Base-by-base conservation (phyloP, 2,113 vertebrate species). In the Ramphastos sulfuratus region DNA sequence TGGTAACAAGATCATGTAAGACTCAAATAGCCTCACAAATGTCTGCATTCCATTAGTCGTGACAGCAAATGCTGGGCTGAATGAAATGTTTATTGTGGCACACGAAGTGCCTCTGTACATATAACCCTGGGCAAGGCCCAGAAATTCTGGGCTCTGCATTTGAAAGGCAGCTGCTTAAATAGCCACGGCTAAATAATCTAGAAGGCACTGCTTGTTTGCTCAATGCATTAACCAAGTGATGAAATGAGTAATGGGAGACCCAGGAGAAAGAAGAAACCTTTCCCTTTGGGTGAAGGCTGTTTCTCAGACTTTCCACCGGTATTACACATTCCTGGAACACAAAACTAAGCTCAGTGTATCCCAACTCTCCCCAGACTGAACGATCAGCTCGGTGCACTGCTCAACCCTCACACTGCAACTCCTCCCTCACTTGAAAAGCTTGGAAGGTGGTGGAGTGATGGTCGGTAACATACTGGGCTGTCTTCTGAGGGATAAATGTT, bases 121-220 rank as follows among this genome's bases (percentile, higher is more conserved):
- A 85, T 89, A 89, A 93, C 92, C 93, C 92, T 93, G 87, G 91
- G 91, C 75, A 87, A 85, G 89, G 87, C 93, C 91, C 91, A 95
- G 85, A 91, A 91, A 85, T 85, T 83, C 91, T 77, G 75, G 52
- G 79, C 67, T 91, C 61, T 77, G 82, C 60, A 12, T 94, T 85
- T 87, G 69, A 92, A 92, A 95, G 24, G 85, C 91, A 89, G 75
- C 75, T 89, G 91, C 60, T 59, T 94, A 87, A 93, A 90, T 52
- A 91, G 46, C 63, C 2, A 0, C 71, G 78, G 82, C 72, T 85
- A 95, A 94, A 91, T 54, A 96, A 93, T 77, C 27, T 54, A 77
- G 90, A 90, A 84, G 75, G 35, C 33, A 73, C 64, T 48, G 80
- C 94, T 95, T 95, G 80, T 95, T 95, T 94, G 59, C 64, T 94